Percentiles rank a stretch among this genome's conserved stretches.
These are phyloP conservation scores for Anagrus nilaparvatae DNA, from an alignment of 1,140 invertebrate species.

Conservation along the genomic window DNA sequence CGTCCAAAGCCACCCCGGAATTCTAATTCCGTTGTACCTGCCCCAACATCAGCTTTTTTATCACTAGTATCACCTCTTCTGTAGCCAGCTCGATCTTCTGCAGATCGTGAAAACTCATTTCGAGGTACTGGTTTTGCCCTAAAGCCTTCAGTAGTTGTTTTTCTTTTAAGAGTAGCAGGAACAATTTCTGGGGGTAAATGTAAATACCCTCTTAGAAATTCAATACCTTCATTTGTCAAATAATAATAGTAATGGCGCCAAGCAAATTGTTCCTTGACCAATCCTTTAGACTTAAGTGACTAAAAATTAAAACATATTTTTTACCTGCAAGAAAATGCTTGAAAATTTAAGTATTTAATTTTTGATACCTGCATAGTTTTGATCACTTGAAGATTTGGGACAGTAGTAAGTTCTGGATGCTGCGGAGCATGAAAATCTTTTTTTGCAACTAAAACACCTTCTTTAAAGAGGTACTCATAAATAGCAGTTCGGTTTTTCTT, in stretches of 20 bases:
- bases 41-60: slow-evolving; percentile 87
- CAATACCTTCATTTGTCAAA: slow-evolving; percentile 94
- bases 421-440: slow-evolving; percentile 93
- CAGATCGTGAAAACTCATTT: slow-evolving; percentile 42
- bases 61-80: slow-evolving; percentile 60
- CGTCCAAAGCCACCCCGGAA: slow-evolving; percentile 47
- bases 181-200: slow-evolving; percentile 96
- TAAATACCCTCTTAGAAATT: slow-evolving; percentile 87
- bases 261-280: slow-evolving; percentile 96
- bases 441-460: slow-evolving; percentile 93
- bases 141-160: slow-evolving; percentile 66
- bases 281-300: slow-evolving; percentile 89
- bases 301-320: slow-evolving; percentile 42
- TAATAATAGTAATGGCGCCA: slow-evolving; percentile 99
- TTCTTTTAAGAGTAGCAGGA: slow-evolving; percentile 86
- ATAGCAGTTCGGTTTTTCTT: slow-evolving; percentile 92
- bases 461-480: slow-evolving; percentile 95
- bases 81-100: slow-evolving; percentile 65
- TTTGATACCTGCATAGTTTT: slow-evolving; percentile 79
- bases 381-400: slow-evolving; percentile 96
- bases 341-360: too few species aligned
- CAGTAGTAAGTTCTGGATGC: slow-evolving; percentile 85
- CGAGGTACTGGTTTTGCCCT: slow-evolving; percentile 58
- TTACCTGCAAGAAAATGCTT: slow-evolving; percentile 1
- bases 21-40: slow-evolving; percentile 76